Base-by-base conservation (phyloP, 1,140 invertebrate genomes). In the Trachymyrmex cornetzi region DNA sequence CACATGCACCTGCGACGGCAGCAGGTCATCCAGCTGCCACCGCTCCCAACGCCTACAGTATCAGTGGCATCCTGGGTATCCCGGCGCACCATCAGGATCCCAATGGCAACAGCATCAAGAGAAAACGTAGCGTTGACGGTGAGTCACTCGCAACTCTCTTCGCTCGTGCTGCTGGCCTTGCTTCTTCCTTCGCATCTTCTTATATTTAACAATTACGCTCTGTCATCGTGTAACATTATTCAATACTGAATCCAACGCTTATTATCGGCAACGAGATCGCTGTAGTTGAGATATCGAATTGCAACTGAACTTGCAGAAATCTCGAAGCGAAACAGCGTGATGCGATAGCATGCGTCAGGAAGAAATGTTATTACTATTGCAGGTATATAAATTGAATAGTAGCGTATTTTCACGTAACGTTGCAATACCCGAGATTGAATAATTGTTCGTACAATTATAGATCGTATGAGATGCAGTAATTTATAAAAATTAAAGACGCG, bases 11-110 rank as follows among this genome's bases (percentile, higher is more conserved):
- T 92, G 96, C 95, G 71, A 96, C 96, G 30, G 95, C 94, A 34
- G 95, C 95, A 95, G 93, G 96, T 95, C 95, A 96, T 94, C 88
- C 94, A 9, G 92, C 92, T 6, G 92, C 93, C 44, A 92, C 93
- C 85, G 94, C 94, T 80, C 93, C 95, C 82, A 94, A 93, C 88
- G 97, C 97, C 81, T 99, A 99, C 96, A 98, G 98, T 95, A 99
- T 99, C 95, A 99, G 98, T 94, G 98, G 98, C n/a, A 99, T 99
- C 94, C 96, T 99, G 27, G 98, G 98, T 24, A 98, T 99, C 89
- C 96, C 96, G 53, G 95, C 96, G 38, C 97, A 97, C 87, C 97
- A 97, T 94, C 97, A 97, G 91, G 97, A 97, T 94, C 97, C 96
- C 66, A 97, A 97, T 92, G 97, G 96, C 85, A 97, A 97, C 93